These are phyloP conservation scores for Muscina levida DNA, from an alignment of 2,888 invertebrate genomes.

Conservation along the genomic window DNA sequence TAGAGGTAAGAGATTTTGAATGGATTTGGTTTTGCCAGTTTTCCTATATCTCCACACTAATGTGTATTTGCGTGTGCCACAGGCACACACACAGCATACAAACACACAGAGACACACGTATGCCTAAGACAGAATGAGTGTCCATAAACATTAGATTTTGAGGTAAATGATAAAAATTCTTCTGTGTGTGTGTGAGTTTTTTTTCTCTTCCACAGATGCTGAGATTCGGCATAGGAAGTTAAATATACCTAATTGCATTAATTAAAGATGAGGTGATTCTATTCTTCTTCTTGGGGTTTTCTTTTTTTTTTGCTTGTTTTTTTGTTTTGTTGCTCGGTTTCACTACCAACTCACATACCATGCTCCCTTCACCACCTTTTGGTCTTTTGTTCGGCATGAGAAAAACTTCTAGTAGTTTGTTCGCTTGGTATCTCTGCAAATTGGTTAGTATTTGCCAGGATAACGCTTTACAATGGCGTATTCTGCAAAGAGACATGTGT, in stretches of 20 bases:
- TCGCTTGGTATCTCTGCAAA: background rate
- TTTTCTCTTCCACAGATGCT: background rate
- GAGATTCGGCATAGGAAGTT: constrained; percentile 47
- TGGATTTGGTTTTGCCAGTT: constrained; percentile 28
- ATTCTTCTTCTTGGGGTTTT: background rate
- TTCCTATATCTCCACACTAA: background rate
- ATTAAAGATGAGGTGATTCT: constrained; percentile 57
- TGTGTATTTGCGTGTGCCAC: background rate
- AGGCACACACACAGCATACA: too few species aligned
- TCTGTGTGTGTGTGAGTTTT: background rate
- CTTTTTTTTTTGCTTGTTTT: background rate
- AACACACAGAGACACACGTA: too few species aligned
- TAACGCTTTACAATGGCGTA: too few species aligned
- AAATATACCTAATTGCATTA: constrained; percentile 61
- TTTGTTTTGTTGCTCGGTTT: too few species aligned
- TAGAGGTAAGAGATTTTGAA: constrained; percentile 31
- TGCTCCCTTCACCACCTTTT: background rate
- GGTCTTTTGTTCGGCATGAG: background rate
- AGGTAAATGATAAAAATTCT: constrained; percentile 11
- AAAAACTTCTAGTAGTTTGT: background rate
- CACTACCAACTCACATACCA: too few species aligned
- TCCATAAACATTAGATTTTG: constrained; percentile 4
- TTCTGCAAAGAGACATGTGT: too few species aligned
- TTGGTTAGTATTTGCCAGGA: background rate
- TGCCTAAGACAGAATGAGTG: background rate